These are phyloP conservation scores for Paradisaea rubra DNA, from an alignment of 2,113 vertebrate genomes.

Conservation along the genomic window DNA sequence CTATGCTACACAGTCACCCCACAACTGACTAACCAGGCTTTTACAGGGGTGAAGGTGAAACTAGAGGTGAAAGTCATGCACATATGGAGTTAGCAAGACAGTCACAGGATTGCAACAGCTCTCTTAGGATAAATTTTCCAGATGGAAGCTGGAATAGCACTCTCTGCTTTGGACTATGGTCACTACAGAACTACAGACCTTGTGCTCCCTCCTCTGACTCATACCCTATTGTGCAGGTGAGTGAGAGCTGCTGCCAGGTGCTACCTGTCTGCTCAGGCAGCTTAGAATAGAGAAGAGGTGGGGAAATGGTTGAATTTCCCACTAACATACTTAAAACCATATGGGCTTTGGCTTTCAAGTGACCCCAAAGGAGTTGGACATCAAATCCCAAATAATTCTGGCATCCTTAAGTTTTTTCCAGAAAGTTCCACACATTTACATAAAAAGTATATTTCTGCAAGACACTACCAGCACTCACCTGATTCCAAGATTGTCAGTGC, in stretches of 20 bases:
- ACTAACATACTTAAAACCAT: background rate
- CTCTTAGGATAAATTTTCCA: slow-evolving; percentile 11
- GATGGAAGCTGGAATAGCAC: background rate
- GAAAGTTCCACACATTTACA: background rate
- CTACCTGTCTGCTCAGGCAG: background rate
- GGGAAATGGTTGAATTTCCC: background rate
- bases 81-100: background rate
- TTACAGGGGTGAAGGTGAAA: background rate
- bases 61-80: background rate
- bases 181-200: background rate
- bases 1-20: background rate
- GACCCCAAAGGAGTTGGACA: background rate
- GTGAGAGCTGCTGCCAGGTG: background rate
- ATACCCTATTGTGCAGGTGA: background rate
- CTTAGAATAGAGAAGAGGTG: background rate
- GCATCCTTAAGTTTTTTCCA: background rate
- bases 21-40: background rate
- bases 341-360: background rate
- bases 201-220: background rate
- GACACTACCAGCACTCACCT: background rate
- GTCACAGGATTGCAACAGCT: background rate
- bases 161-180: background rate
- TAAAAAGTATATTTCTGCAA: background rate
- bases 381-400: background rate
- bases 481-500: background rate